Base-by-base conservation (phyloP, 2,113 vertebrate species). In the Cottus gobio region DNA sequence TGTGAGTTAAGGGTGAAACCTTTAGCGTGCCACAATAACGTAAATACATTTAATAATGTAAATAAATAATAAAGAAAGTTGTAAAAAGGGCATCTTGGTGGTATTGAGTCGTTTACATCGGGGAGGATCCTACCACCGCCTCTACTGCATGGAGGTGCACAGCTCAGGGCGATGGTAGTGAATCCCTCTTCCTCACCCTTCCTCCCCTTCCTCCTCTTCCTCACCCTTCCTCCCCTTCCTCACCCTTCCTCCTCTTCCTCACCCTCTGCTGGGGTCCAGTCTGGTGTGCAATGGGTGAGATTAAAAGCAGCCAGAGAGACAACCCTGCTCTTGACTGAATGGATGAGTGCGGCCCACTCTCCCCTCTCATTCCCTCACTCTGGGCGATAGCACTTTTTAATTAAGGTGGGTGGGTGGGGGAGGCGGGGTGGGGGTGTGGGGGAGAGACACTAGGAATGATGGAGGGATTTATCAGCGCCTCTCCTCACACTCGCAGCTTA, bases 311-410 rank as follows among this genome's bases (percentile, higher is more conserved):
- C 64, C 54, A 37, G n/a, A 56, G 80, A 81, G 83, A 84, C 71
- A 84, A 58, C 71, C 87, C 70, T 61, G 67, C 87, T 86, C 77
- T 71, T 82, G 91, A 85, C 89, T 93, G 93, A 93, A 92, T 93
- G 93, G 86, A 92, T 90, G 85, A 80, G 85, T 60, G 87, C 90
- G 71, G 88, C 85, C 88, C 87, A 76, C 84, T 84, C 83, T 87
- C 84, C 81, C 68, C 85, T 89, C 88, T 79, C 87, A 88, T 92
- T 93, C 92, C 90, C 87, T 90, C 89, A 89, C 90, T 91, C 86
- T 76, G 90, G 91, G 90, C 90, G 90, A 95, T 92, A 93, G 92
- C 93, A 88, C 90, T 94, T 94, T 94, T 94, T 94, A 94, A 94
- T 94, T 94, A 93, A 93, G 92, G 92, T 92, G 89, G 30, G 61